These are phyloP conservation scores for Ceratothoa steindachneri DNA, from an alignment of 2,888 invertebrate species.

Conservation along the genomic window DNA sequence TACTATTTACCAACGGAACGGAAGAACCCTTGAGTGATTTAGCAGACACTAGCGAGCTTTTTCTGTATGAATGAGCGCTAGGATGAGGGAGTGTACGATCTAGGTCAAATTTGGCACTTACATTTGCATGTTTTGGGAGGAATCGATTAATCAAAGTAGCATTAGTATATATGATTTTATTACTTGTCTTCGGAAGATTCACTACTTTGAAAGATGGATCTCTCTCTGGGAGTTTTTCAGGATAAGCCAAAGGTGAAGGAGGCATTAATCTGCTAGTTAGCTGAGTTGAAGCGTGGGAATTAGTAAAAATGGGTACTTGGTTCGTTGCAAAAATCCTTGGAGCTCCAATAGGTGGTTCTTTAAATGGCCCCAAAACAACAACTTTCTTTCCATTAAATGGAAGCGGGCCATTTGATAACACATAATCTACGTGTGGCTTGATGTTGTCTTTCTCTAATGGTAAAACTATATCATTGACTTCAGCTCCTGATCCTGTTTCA, in stretches of 20 bases:
- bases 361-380: not conserved
- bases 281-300: not conserved
- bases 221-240: not conserved
- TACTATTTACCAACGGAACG: not conserved
- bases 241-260: not conserved
- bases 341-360: constrained; percentile 3
- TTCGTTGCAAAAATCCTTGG: not conserved
- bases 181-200: not conserved
- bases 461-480: not conserved
- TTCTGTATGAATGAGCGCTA: not conserved
- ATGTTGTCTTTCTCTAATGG: not conserved
- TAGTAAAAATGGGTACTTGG: not conserved
- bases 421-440: not conserved
- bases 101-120: not conserved
- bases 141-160: not conserved
- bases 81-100: too few species aligned
- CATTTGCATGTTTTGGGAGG: not conserved
- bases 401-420: not conserved
- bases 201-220: not conserved
- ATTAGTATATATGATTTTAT: not conserved
- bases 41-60: not conserved
- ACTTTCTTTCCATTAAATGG: constrained; percentile 1
- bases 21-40: not conserved
- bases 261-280: not conserved
- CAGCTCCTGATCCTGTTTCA: not conserved